Percentiles rank a stretch among this genome's conserved stretches.
Evolutionary conservation across 92 coral and sea anemone species (phyloP).

Genomic region (Zoanthus sociatus): DNA sequence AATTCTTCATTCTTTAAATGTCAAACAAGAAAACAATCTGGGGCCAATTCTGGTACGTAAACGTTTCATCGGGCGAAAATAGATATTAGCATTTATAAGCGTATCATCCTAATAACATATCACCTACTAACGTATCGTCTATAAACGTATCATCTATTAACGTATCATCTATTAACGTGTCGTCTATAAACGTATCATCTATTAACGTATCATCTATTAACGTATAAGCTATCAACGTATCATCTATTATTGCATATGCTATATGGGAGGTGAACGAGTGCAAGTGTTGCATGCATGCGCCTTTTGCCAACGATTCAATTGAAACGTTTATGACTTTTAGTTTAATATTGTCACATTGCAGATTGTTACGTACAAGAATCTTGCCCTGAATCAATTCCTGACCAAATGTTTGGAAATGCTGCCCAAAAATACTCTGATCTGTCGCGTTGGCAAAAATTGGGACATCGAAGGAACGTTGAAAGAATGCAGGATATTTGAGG

Average conservation of each 20-base stretch:
- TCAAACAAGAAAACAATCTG: not conserved
- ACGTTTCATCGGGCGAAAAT: not conserved
- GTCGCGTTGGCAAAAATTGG: slow-evolving; percentile 8
- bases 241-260: too few species aligned
- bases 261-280: too few species aligned
- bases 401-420: slow-evolving; percentile 31
- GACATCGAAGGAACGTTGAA: not conserved
- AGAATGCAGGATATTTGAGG: not conserved
- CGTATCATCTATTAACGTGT: too few species aligned
- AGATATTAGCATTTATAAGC: too few species aligned
- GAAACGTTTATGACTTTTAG: not conserved
- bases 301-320: too few species aligned
- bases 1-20: slow-evolving; percentile 73
- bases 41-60: slow-evolving; percentile 88
- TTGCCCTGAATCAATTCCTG: slow-evolving; percentile 60
- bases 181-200: too few species aligned
- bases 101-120: too few species aligned
- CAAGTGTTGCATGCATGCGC: too few species aligned
- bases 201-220: too few species aligned
- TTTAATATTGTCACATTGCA: not conserved
- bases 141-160: too few species aligned
- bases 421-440: slow-evolving; percentile 20
- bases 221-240: too few species aligned
- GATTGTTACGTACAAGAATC: slow-evolving; percentile 66
- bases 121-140: too few species aligned